Conservation (phyloP, 2,888 invertebrate genomes). For the Mesopsocus fuscifrons region DNA sequence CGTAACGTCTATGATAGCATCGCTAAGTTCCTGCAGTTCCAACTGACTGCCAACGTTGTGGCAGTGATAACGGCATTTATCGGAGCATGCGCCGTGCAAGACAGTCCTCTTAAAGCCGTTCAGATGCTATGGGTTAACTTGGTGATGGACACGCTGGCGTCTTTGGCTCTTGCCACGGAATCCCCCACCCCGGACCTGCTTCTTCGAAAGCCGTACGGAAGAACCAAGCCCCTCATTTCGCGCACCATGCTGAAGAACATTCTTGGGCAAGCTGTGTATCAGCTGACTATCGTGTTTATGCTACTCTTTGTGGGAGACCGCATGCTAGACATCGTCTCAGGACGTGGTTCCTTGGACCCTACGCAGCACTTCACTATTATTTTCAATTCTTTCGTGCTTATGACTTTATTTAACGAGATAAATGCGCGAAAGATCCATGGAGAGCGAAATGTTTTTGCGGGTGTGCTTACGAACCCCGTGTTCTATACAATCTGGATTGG, state of each 20-base stretch:
- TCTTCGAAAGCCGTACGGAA: conserved; percentile 30
- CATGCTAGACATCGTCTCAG: conserved; percentile 33
- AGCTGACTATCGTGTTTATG: conserved; percentile 31
- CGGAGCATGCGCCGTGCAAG: conserved; percentile 26
- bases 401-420: conserved; percentile 47
- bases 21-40: conserved; percentile 38
- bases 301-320: conserved; percentile 32
- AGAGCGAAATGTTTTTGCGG: conserved; percentile 38
- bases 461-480: conserved; percentile 34
- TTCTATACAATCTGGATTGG: conserved; percentile 38
- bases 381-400: conserved; percentile 44
- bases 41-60: conserved; percentile 38
- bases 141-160: conserved; percentile 39
- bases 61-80: conserved; percentile 36
- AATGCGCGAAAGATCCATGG: conserved; percentile 45
- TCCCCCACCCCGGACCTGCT: conserved; percentile 32
- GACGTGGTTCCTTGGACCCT: conserved; percentile 19
- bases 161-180: conserved; percentile 36
- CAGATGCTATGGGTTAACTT: conserved; percentile 42
- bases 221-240: conserved; percentile 32
- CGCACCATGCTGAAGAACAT: conserved; percentile 38
- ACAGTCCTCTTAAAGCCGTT: conserved; percentile 26
- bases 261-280: conserved; percentile 33
- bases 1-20: conserved; percentile 41
- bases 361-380: conserved; percentile 40